Evolutionary conservation across 2,888 invertebrate genomes (phyloP), one percentile per base, ranked within the genome.

Genomic region (Hetaerina titia): DNA sequence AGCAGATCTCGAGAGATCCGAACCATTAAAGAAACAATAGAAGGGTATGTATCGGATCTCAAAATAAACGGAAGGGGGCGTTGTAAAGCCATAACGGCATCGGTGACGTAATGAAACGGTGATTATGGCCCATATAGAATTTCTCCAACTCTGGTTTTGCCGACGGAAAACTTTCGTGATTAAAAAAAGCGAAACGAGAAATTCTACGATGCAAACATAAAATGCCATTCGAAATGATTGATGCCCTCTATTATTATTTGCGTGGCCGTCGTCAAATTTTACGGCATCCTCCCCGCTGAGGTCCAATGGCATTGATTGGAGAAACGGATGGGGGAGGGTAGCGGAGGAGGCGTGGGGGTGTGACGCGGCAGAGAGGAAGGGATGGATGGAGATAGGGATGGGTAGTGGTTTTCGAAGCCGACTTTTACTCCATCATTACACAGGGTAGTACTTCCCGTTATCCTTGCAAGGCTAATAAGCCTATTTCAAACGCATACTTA

Each of bases 71-170:
- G 25, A 25, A 81, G 8, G 81, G 25, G n/a, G 31, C 81, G 81
- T 13, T 81, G 81, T 81, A 81, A 81, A 81, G 81, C 81, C 31
- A 81, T 81, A 81, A 81, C 25, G 81, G 31, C 31, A 81, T 81
- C 31, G 81, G 22, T 4, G 31, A 31, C 81, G 81, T 81, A 81
- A 81, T 81, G 81, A 81, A 81, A 81, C 81, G 81, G 6, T 81
- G 25, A 81, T 81, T 81, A 81, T 6, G 81, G 81, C 81, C 81
- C 13, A 31, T 81, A n/a, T 31, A 11, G 31, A 81, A 31, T 13
- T 31, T 11, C 81, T 81, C 69, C 69, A n/a, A n/a, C 69, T 69
- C n/a, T 17, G 69, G 81, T 81, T 81, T 81, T 31, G n/a, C 81
- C 81, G 31, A 81, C 25, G 13, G 81, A 81, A 81, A 81, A 60